These are phyloP conservation scores for Sitodiplosis mosellana DNA, from an alignment of 1,140 invertebrate species.

Conservation along the genomic window DNA sequence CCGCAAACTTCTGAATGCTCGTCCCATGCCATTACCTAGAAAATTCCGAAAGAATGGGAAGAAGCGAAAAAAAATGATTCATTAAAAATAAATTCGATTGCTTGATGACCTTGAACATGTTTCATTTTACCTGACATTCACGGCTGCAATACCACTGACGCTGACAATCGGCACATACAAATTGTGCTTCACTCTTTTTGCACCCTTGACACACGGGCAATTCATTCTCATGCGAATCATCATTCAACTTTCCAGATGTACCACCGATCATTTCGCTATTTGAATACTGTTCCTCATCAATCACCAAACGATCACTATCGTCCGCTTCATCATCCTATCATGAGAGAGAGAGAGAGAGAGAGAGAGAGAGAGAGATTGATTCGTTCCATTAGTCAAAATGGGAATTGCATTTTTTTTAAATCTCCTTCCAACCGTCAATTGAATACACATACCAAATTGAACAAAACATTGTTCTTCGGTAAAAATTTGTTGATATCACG, in stretches of 20 bases:
- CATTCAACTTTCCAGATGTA: slow-evolving; percentile 16
- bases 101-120: neutral
- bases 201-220: slow-evolving; percentile 64
- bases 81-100: neutral
- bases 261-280: slow-evolving; percentile 24
- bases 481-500: neutral
- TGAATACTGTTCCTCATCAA: slow-evolving; percentile 38
- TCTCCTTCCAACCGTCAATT: neutral
- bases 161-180: slow-evolving; percentile 68
- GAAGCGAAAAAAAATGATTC: neutral
- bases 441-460: neutral
- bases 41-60: slow-evolving; percentile 16
- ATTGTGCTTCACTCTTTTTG: slow-evolving; percentile 53
- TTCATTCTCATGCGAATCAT: slow-evolving; percentile 23
- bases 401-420: too few relatives aligned
- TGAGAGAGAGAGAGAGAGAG: too few relatives aligned
- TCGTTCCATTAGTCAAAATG: too few relatives aligned
- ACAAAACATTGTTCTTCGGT: neutral
- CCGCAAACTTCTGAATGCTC: slow-evolving; percentile 68
- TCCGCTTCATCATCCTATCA: slow-evolving; percentile 36
- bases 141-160: slow-evolving; percentile 82
- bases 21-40: slow-evolving; percentile 63
- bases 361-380: too few relatives aligned
- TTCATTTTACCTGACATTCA: slow-evolving; percentile 58
- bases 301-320: slow-evolving; percentile 34